Conservation (phyloP, 2,888 invertebrate genomes). For the Meiosimyza platycephala region DNA sequence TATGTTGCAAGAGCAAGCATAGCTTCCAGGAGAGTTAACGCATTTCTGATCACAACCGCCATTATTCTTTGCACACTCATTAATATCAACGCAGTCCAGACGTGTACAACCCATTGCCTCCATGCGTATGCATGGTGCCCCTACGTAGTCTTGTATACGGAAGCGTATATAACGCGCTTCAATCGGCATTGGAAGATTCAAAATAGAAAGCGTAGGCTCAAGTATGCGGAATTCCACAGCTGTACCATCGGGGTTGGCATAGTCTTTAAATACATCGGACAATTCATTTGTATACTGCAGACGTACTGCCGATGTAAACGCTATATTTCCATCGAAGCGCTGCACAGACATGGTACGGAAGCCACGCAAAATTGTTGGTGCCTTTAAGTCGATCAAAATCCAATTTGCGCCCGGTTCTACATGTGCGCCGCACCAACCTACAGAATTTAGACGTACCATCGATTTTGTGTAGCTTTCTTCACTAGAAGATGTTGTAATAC, state of each 20-base stretch:
- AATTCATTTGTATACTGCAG: conserved; percentile 88
- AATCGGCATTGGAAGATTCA: conserved; percentile 90
- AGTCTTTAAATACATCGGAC: conserved; percentile 90
- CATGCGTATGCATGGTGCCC: conserved; percentile 88
- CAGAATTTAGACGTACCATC: conserved; percentile 84
- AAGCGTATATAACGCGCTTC: conserved; percentile 90
- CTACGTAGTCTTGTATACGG: conserved; percentile 86
- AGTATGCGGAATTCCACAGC: conserved; percentile 92
- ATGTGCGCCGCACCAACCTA: conserved; percentile 91
- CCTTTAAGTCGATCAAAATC: conserved; percentile 87
- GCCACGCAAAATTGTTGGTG: conserved; percentile 88
- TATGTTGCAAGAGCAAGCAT: conserved; percentile 87
- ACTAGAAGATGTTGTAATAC: conserved; percentile 85
- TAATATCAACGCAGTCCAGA: conserved; percentile 88
- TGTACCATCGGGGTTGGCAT: conserved; percentile 91
- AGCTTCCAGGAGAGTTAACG: conserved; percentile 88
- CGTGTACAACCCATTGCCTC: conserved; percentile 94
- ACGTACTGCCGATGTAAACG: conserved; percentile 90
- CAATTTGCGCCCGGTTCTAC: conserved; percentile 89
- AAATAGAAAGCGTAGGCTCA: conserved; percentile 89
- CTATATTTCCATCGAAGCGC: conserved; percentile 83
- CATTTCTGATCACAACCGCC: conserved; percentile 96
- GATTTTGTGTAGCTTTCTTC: conserved; percentile 86
- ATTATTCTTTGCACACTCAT: conserved; percentile 87
- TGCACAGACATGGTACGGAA: conserved; percentile 91